Conservation (phyloP, 2,797 vertebrate genomes). For the Oophaga sylvatica region DNA sequence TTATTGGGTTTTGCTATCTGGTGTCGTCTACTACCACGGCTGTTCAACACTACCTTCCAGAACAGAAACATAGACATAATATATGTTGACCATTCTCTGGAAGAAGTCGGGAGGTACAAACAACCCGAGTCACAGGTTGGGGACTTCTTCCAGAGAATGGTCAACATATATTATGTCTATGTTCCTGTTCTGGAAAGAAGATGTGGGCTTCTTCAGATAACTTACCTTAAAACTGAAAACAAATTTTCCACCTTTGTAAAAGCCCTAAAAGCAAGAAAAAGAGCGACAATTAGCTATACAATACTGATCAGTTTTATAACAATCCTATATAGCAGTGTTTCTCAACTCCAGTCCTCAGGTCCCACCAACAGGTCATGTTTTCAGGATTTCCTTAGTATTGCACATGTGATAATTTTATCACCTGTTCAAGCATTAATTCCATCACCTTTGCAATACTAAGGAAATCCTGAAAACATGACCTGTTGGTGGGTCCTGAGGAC, state of each 20-base stretch:
- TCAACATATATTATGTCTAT: too few relatives aligned
- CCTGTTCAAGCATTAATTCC: too few relatives aligned
- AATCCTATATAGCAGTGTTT: not conserved
- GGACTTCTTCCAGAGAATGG: not conserved
- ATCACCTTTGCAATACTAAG: too few relatives aligned
- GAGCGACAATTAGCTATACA: not conserved
- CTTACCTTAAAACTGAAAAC: conserved; percentile 97
- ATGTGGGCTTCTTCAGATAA: not conserved
- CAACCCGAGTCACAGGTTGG: not conserved
- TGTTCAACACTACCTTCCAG: not conserved
- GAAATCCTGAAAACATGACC: too few relatives aligned
- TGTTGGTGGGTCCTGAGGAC: too few relatives aligned
- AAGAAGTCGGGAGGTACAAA: not conserved
- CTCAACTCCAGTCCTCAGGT: too few relatives aligned
- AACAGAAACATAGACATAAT: not conserved
- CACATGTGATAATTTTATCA: too few relatives aligned
- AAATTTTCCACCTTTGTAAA: conserved; percentile 93
- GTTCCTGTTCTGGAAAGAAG: not conserved
- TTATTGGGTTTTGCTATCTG: too few relatives aligned
- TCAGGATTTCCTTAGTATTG: too few relatives aligned
- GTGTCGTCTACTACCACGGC: not conserved
- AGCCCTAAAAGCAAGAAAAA: conserved; percentile 76
- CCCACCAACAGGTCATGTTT: too few relatives aligned
- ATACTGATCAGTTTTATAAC: not conserved
- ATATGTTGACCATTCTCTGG: not conserved